Base-by-base conservation (phyloP, 2,113 vertebrate genomes). In the Lampris megalopsis region DNA sequence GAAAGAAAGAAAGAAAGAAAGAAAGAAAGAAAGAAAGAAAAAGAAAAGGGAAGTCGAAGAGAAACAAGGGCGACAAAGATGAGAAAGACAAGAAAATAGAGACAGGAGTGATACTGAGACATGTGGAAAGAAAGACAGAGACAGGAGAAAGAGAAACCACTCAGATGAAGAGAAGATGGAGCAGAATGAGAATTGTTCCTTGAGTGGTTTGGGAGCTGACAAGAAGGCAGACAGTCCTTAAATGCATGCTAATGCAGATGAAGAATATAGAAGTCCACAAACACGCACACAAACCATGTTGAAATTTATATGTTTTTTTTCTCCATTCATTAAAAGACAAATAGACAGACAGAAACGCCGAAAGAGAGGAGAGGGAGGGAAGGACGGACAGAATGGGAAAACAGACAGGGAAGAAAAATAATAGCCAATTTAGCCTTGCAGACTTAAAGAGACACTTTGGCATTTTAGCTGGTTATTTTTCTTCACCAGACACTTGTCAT, bases 391-490 rank as follows among this genome's bases (percentile, higher is more conserved):
- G 71, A 63, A 83, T 60, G 83, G 80, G 60, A 86, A 54, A 47
- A 73, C 66, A 65, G 85, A 84, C 84, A 84, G 82, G 84, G 68
- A 78, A 67, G 64, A 50, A 83, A 88, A 89, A 90, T 90, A 92
- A 90, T 87, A 82, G 85, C 83, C 87, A 91, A 92, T 91, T 91
- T 90, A 89, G 89, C 81, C 88, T 69, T 80, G 85, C 88, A 76
- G 36, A 89, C 79, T 83, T 84, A 76, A 82, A 88, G 77, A 73
- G 85, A 87, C 86, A 91, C 77, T 73, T 85, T 91, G 88, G 85
- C 89, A 90, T 89, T 91, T 67, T 61, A 50, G 63, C 65, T 68
- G 78, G 76, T 81, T 88, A 84, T 89, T 91, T 89, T 79, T 73
- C 62, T 72, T 71, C 73, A 50, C 50, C 70, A 83, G 75, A 79